phyloP scores from a whole-genome alignment of 2,797 vertebrate species.

The Lepus oiostolus region DNA sequence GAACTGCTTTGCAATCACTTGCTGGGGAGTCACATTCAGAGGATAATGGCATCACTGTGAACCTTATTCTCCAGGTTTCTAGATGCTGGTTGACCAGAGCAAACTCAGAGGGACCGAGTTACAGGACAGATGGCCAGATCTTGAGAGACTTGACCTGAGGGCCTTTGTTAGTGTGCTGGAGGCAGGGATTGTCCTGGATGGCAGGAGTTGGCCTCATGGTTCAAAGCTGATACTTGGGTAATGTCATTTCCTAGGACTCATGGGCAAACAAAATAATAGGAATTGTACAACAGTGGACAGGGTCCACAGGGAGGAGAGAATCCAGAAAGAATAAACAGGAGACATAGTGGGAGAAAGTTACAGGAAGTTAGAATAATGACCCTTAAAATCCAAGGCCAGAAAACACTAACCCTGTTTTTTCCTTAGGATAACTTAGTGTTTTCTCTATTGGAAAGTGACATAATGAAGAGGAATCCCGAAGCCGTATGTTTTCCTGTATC shows the following conservation, averaged over 20 bases:
- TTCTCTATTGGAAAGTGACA: background rate
- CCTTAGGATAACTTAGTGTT: conserved; percentile 30
- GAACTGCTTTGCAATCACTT: conserved; percentile 2
- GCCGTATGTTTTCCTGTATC: background rate
- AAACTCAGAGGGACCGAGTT: background rate
- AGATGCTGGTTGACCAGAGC: background rate
- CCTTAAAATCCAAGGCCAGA: background rate
- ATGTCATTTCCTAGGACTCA: background rate
- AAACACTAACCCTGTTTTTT: background rate
- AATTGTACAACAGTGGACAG: background rate
- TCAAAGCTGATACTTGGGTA: background rate
- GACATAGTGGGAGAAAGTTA: background rate
- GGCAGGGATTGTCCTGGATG: background rate
- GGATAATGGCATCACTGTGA: background rate
- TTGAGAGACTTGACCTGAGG: background rate
- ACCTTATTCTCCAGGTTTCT: background rate
- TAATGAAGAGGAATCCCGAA: conserved; percentile 12
- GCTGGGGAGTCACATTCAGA: background rate
- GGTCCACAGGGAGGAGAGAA: background rate
- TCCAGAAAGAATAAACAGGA: conserved; percentile 33
- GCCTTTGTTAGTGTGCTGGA: background rate
- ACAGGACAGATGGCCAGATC: background rate
- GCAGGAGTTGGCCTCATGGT: background rate
- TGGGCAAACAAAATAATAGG: background rate
- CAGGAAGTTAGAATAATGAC: conserved; percentile 28